These are phyloP conservation scores for Mormyrus iriodes DNA, from an alignment of 2,113 vertebrate genomes.

Conservation along the genomic window DNA sequence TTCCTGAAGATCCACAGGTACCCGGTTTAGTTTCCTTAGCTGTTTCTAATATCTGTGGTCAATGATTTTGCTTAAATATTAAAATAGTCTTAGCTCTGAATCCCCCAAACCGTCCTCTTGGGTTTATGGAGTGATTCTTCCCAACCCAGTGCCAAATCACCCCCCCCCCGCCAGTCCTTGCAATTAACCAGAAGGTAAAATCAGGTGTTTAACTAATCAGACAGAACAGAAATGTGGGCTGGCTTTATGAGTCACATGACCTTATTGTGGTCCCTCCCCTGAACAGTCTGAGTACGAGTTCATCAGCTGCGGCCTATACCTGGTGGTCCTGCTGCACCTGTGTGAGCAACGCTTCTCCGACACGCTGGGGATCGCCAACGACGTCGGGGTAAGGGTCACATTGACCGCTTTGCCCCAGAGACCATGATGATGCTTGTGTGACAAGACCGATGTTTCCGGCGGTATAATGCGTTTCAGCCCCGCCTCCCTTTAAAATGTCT, in stretches of 20 bases:
- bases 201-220: not conserved
- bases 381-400: constrained; percentile 77
- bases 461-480: not conserved
- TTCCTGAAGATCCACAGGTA: not conserved
- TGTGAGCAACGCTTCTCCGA: constrained; percentile 96
- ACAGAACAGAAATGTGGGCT: not conserved
- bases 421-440: not conserved
- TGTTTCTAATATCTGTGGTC: no score
- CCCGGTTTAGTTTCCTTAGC: not conserved
- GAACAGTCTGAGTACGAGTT: constrained; percentile 90
- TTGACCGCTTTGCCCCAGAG: no score
- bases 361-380: constrained; percentile 82
- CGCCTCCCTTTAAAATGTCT: not conserved
- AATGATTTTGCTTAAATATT: no score
- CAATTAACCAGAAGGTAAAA: not conserved
- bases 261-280: not conserved
- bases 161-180: no score
- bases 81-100: no score
- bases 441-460: not conserved
- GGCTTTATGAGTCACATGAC: not conserved
- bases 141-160: no score
- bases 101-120: no score
- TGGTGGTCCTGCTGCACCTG: constrained; percentile 91
- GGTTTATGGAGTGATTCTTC: no score
- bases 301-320: constrained; percentile 94